phyloP scores from a whole-genome alignment of 2,888 invertebrate species.

The Embidobia sp. region DNA sequence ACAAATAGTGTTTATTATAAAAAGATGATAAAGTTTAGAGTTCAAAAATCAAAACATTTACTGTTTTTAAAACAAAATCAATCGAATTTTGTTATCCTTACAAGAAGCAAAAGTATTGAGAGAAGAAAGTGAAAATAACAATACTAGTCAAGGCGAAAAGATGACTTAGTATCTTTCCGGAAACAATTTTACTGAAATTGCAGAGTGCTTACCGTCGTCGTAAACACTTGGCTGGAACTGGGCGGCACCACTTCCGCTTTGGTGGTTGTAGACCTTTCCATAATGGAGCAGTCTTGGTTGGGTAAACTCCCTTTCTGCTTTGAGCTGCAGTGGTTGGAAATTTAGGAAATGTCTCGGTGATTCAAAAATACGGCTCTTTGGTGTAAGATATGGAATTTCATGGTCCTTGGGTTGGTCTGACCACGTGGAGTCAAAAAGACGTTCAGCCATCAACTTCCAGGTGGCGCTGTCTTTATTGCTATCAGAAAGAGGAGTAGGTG shows the following conservation, averaged over 20 bases:
- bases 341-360: constrained; percentile 46
- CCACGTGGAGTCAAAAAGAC: constrained; percentile 41
- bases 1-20: too few species aligned
- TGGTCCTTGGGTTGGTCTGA: constrained; percentile 16
- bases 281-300: constrained; percentile 60
- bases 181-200: constrained; percentile 22
- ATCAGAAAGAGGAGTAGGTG: constrained; percentile 19
- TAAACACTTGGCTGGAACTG: constrained; percentile 45
- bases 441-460: constrained; percentile 45
- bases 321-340: constrained; percentile 34
- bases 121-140: neutral
- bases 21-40: too few species aligned
- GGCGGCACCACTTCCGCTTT: constrained; percentile 45
- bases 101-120: too few species aligned
- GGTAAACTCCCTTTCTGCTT: constrained; percentile 39
- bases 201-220: constrained; percentile 43
- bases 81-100: neutral
- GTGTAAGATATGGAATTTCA: constrained; percentile 1
- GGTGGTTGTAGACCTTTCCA: constrained; percentile 60
- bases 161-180: neutral
- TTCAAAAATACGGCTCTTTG: constrained; percentile 17
- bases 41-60: too few species aligned
- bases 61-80: too few species aligned
- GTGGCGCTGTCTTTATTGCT: constrained; percentile 30
- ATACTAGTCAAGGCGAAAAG: neutral